Evolutionary conservation across 1,140 invertebrate species (phyloP).

Genomic region (Wiebesia pumilae): DNA sequence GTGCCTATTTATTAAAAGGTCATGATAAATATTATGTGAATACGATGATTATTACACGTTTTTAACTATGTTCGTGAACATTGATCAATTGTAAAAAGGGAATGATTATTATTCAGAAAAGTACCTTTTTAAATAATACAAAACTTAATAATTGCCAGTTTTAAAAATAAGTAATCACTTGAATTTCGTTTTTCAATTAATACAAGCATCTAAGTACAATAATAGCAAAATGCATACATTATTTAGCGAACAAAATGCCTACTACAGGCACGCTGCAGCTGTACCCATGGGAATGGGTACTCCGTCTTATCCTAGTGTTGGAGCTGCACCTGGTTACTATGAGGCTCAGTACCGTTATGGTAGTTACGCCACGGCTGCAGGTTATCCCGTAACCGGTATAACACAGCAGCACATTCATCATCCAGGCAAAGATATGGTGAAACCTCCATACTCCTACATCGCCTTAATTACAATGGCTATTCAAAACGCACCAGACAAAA

Average conservation of each 20-base stretch:
- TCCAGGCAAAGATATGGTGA: slow-evolving; percentile 86
- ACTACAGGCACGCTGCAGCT: slow-evolving; percentile 75
- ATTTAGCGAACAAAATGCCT: slow-evolving; percentile 89
- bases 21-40: background rate
- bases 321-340: slow-evolving; percentile 65
- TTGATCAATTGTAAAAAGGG: background rate
- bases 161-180: background rate
- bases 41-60: background rate
- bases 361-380: slow-evolving; percentile 72
- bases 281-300: slow-evolving; percentile 71
- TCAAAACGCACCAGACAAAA: slow-evolving; percentile 92
- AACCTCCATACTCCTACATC: slow-evolving; percentile 98
- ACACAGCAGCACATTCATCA: slow-evolving; percentile 81
- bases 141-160: background rate
- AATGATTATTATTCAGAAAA: slow-evolving; percentile 1
- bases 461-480: slow-evolving; percentile 99
- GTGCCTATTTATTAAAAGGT: background rate
- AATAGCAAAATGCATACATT: slow-evolving; percentile 87
- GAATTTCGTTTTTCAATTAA: background rate
- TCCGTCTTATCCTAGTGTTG: slow-evolving; percentile 67
- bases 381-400: slow-evolving; percentile 75
- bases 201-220: background rate
- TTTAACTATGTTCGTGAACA: background rate
- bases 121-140: background rate
- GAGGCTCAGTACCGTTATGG: slow-evolving; percentile 75